phyloP scores from a whole-genome alignment of 2,888 invertebrate genomes.

The Dryomyza anilis region DNA sequence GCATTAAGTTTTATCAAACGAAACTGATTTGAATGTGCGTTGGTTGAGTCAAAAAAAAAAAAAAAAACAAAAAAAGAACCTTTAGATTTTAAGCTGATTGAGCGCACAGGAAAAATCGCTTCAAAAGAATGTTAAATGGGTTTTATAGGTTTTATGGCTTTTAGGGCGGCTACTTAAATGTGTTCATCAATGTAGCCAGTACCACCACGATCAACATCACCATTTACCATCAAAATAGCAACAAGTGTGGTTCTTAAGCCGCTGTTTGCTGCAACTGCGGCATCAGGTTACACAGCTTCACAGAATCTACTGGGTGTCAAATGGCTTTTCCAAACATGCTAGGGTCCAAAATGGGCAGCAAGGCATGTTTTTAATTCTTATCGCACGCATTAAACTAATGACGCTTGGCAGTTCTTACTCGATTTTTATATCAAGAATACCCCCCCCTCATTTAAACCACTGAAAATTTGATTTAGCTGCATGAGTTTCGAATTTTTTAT shows the following conservation, averaged over 20 bases:
- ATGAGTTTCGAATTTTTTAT: background rate
- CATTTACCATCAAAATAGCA: background rate
- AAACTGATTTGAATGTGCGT: background rate
- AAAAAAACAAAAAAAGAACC: no score
- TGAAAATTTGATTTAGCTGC: no score
- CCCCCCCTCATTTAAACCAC: background rate
- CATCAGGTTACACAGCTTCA: background rate
- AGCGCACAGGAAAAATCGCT: no score
- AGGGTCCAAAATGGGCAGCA: background rate
- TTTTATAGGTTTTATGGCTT: conserved; percentile 4
- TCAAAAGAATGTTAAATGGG: no score
- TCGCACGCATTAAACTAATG: background rate
- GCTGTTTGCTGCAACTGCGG: background rate
- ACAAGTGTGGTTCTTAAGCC: background rate
- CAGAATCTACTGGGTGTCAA: background rate
- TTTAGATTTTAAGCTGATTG: no score
- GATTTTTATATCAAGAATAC: no score
- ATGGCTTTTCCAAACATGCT: background rate
- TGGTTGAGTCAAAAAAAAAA: background rate
- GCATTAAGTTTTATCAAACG: no score
- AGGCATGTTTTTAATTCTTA: background rate
- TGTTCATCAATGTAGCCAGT: background rate
- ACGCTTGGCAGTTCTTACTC: no score
- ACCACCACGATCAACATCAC: background rate
- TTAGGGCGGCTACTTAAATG: conserved; percentile 11